Percentiles rank a stretch among this genome's conserved stretches.
phyloP scores from a whole-genome alignment of 1,140 invertebrate genomes.

The Homarus americanus region DNA sequence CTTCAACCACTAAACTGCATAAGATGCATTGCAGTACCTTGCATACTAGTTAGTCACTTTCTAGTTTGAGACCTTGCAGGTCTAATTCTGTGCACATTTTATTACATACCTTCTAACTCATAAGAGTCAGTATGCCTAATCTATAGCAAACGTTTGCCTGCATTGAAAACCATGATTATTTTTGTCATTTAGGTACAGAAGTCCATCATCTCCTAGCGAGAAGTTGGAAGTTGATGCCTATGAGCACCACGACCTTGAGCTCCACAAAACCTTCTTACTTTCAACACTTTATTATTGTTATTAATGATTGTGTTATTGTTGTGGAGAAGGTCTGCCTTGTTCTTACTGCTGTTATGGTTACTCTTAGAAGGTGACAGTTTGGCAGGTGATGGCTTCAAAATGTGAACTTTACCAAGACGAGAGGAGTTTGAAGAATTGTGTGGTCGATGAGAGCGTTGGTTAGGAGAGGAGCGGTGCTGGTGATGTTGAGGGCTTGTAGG shows the following conservation, averaged over 20 bases:
- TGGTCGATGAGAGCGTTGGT: background rate
- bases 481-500: background rate
- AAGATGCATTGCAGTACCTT: constrained; percentile 59
- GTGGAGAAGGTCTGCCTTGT: background rate
- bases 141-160: background rate
- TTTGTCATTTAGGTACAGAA: background rate
- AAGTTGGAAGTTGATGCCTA: constrained; percentile 23
- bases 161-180: background rate
- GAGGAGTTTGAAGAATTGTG: background rate
- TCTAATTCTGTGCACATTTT: constrained; percentile 1
- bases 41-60: constrained; percentile 59
- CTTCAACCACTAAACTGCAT: constrained; percentile 49
- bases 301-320: constrained; percentile 64
- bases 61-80: constrained; percentile 20
- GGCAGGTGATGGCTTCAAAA: constrained; percentile 24
- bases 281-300: constrained; percentile 62
- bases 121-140: background rate
- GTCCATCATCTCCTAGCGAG: background rate
- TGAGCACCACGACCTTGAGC: constrained; percentile 14
- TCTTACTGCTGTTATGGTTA: background rate
- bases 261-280: constrained; percentile 39
- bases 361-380: constrained; percentile 3
- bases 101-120: background rate
- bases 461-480: background rate
- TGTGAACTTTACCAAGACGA: constrained; percentile 31